Base-by-base conservation (phyloP, 2,113 vertebrate species). In the Mungos mungo region DNA sequence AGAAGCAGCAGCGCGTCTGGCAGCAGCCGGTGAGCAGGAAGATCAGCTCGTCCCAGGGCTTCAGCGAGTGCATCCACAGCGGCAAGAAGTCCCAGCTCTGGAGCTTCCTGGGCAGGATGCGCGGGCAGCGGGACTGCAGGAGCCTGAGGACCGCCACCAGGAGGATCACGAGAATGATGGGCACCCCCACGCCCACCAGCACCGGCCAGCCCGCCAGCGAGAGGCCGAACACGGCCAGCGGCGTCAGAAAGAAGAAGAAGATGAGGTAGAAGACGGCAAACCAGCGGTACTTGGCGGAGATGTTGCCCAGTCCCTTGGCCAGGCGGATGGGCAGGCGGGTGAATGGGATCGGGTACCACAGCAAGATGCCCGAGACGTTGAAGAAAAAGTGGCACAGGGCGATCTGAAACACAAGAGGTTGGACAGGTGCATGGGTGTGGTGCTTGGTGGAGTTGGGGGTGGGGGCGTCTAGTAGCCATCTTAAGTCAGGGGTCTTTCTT, bases 331-430 rank as follows among this genome's bases (percentile, higher is more conserved):
- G 99, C 31, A 99, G 0, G 1, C 99, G 99, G 9, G 97, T 99
- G 87, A 98, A 98, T 2, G 99, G 99, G 81, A 99, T 92, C 0
- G 99, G 99, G 95, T 99, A 99, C 99, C 99, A 99, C 60, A 99
- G 98, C 9, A 99, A 1, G 97, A 99, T 99, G 19, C 99, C 99
- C 18, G 99, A 99, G 95, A 99, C 96, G 97, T 99, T 99, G 98
- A 99, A 99, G 99, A 99, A 99, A 97, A 99, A 99, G 96, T 99
- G 99, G 92, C 99, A 99, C 95, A 99, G 98, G 9, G 99, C 99
- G 90, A 99, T 99, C 99, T 99, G 98, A 31, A 99, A 99, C 88
- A 41, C 93, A 98, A 97, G 21, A 57, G 23, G 47, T 35, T 18
- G 77, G 57, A 19, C 65, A 25, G 38, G 88, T 96, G 57, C 97